Evolutionary conservation across 2,888 invertebrate species (phyloP), one percentile per base, ranked within the genome.

Genomic region (Eilema depressum): DNA sequence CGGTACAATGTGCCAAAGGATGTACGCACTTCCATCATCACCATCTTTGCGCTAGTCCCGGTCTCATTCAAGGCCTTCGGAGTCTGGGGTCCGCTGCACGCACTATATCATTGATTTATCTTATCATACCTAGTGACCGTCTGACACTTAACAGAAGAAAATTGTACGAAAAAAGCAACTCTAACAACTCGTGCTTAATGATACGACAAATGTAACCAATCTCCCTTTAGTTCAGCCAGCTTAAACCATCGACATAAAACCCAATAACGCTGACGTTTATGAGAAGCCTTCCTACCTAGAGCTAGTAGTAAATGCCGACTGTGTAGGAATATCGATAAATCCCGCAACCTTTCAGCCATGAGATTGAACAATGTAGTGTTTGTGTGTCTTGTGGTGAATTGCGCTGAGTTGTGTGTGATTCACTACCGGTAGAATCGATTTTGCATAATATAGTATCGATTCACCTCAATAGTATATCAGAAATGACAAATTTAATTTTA

Each of bases 251-350:
- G 5, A 23, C 33, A 37, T 62, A 30, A 37, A 23, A 23, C 33
- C n/a, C 33, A n/a, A 62, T 37, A 30, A 37, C 17, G 5, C 33
- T 30, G 62, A 62, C 62, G 12, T 62, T 62, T 28, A 59, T 59
- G 59, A 14, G 59, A 30, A 33, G n/a, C 23, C 10, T 33, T 62
- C 12, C 3, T 25, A 23, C 23, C 12, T 33, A 37, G 62, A 33
- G 62, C 33, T 33, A 23, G 33, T n/a, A 62, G 23, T 33, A n/a
- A 62, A 62, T 33, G 30, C 62, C 30, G n/a, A 23, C 12, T n/a
- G 10, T 20, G 63, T 47, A 28, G 63, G 63, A 28, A 64, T 23
- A 28, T 64, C 63, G 25, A 64, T 64, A 64, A 64, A 64, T 64
- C 47, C 10, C 10, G 47, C 28, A 64, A 47, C 63, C 20, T 26